Base-by-base conservation (phyloP, 2,113 vertebrate species). In the Uria aalge region DNA sequence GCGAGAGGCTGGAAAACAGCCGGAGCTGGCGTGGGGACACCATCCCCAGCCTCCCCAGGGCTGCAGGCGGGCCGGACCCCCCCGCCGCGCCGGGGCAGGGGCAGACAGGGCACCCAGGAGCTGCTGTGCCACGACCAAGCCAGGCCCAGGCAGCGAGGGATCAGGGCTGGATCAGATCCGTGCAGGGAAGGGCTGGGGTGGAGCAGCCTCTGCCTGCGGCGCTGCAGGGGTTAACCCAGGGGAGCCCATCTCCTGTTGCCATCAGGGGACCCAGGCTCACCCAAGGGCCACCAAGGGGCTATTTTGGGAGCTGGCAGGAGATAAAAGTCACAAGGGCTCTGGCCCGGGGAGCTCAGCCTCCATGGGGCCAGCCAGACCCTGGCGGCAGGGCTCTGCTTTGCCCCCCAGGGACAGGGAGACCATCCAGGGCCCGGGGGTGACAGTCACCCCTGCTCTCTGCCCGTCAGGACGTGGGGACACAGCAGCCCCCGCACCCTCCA, bases 221-320 rank as follows among this genome's bases (percentile, higher is more conserved):
- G 1, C 40, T 29, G 38, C 59, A n/a, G 55, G 71, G 41, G 53
- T 94, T 94, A 96, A 94, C 8, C 24, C 16, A 15, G 53, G 43
- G 47, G 17, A 68, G 1, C 14, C 34, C 27, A 9, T 23, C 57
- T 84, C 38, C 69, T 15, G 36, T 17, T 14, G 43, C 74, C 40
- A 9, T 20, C 13, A 5, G n/a, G 23, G 62, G 34, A 47, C 26
- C 40, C 45, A 21, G 30, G 36, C 66, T 74, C 67, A 45, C 30
- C 36, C 52, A 6, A 47, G 41, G 56, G 86, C 30, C 74, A 30
- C 34, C 4, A 3, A 55, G 50, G 88, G 59, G n/a, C 32, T 95
- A 85, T 93, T 96, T 88, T 63, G 50, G 92, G 96, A 90, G n/a
- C 88, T 80, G 90, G 55, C 47, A 43, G 66, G n/a, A 63, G 55